These are phyloP conservation scores for Aselliscus stoliczkanus DNA, from an alignment of 2,797 vertebrate genomes.

Conservation along the genomic window DNA sequence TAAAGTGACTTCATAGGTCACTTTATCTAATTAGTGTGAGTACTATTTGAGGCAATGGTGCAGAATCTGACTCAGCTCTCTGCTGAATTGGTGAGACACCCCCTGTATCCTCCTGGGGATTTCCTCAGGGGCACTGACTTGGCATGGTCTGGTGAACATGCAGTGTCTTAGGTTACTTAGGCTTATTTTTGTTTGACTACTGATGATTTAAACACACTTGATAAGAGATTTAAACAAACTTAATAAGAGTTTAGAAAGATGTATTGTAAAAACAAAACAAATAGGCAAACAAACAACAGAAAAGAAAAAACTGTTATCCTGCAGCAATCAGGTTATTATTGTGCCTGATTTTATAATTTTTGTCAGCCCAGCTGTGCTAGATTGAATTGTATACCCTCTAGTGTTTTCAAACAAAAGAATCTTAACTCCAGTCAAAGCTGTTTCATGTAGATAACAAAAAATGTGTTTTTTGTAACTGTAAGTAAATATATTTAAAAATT, in stretches of 20 bases:
- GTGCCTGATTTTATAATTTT: neutral
- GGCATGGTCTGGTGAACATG: neutral
- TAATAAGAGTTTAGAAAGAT: neutral
- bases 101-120: neutral
- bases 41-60: slow-evolving; percentile 32
- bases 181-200: slow-evolving; percentile 17
- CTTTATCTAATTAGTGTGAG: slow-evolving; percentile 53
- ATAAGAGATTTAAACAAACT: neutral
- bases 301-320: neutral
- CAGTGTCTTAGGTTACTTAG: neutral
- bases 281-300: neutral
- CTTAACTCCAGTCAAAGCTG: neutral
- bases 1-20: slow-evolving; percentile 60
- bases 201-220: slow-evolving; percentile 1
- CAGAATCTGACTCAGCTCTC: slow-evolving; percentile 51
- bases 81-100: slow-evolving; percentile 11
- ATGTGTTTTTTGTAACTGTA: neutral
- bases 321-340: neutral
- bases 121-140: slow-evolving; percentile 18
- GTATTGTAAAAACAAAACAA: slow-evolving; percentile 17
- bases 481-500: neutral
- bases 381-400: neutral
- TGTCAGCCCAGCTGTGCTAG: neutral
- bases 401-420: neutral
- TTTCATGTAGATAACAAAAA: slow-evolving; percentile 12